phyloP scores from a whole-genome alignment of 2,888 invertebrate species.

The Rutpela maculata region DNA sequence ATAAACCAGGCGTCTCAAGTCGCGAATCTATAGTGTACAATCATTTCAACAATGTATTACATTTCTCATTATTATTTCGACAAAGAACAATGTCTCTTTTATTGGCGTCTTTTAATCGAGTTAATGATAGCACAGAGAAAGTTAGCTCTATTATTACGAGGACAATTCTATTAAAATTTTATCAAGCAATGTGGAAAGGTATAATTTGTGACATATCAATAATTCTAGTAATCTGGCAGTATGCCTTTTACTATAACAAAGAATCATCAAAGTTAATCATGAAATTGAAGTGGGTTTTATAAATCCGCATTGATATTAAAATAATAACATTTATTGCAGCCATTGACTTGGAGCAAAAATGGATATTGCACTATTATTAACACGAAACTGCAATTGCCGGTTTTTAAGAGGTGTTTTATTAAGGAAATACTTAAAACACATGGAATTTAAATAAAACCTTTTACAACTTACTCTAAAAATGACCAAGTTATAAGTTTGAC shows the following conservation, averaged over 20 bases:
- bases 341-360: too few relatives aligned
- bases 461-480: too few relatives aligned
- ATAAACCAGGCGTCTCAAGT: constrained; percentile 25
- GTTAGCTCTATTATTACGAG: constrained; percentile 15
- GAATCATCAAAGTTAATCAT: neutral
- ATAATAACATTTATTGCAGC: neutral
- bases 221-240: constrained; percentile 2
- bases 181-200: neutral
- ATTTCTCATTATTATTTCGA: constrained; percentile 24
- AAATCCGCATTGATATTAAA: neutral
- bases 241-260: neutral
- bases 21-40: constrained; percentile 12
- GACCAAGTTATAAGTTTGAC: too few relatives aligned
- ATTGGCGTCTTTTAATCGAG: constrained; percentile 29
- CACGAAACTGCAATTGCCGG: too few relatives aligned
- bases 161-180: constrained; percentile 33
- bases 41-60: constrained; percentile 33
- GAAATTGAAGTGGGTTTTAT: neutral
- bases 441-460: too few relatives aligned
- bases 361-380: too few relatives aligned
- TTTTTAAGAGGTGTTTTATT: too few relatives aligned
- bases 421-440: too few relatives aligned
- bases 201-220: constrained; percentile 32
- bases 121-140: constrained; percentile 22
- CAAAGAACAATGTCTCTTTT: constrained; percentile 32